Evolutionary conservation across 2,888 invertebrate genomes (phyloP).

Genomic region (Macaria notata): DNA sequence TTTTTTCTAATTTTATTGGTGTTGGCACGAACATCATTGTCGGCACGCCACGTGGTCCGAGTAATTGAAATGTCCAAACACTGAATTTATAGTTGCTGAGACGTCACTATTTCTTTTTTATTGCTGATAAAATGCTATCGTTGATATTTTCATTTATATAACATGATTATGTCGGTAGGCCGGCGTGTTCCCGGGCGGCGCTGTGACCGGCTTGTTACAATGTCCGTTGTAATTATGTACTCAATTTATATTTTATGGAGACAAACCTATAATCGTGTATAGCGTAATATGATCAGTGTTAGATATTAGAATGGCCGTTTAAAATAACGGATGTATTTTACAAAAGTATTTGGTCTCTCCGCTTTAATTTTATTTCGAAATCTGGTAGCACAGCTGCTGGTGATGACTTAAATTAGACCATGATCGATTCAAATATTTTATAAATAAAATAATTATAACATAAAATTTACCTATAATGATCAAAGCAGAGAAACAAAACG

Average conservation of each 20-base stretch:
- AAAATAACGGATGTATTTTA: too few species aligned
- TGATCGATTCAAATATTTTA: too few species aligned
- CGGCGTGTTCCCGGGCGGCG: constrained; percentile 12
- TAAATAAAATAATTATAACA: too few species aligned
- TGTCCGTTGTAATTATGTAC: too few species aligned
- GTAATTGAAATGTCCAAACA: constrained; percentile 81
- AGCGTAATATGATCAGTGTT: too few species aligned
- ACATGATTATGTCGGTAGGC: constrained; percentile 11
- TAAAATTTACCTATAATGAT: not conserved
- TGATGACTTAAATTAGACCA: too few species aligned
- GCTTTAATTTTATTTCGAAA: too few species aligned
- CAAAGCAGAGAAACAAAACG: constrained; percentile 15
- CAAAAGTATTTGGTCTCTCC: too few species aligned
- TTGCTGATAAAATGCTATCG: constrained; percentile 46
- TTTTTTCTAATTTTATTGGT: constrained; percentile 68
- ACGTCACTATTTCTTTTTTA: constrained; percentile 65
- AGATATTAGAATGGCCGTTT: too few species aligned
- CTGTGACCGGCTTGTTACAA: constrained; percentile 2
- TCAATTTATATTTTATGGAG: too few species aligned
- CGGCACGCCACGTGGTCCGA: constrained; percentile 75
- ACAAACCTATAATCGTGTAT: too few species aligned
- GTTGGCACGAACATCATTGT: constrained; percentile 75
- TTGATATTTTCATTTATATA: constrained; percentile 29
- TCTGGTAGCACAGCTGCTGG: too few species aligned
- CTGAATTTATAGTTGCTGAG: constrained; percentile 72